Evolutionary conservation across 2,113 vertebrate species (phyloP), one percentile per base, ranked within the genome.

Genomic region (Orcinus orca): DNA sequence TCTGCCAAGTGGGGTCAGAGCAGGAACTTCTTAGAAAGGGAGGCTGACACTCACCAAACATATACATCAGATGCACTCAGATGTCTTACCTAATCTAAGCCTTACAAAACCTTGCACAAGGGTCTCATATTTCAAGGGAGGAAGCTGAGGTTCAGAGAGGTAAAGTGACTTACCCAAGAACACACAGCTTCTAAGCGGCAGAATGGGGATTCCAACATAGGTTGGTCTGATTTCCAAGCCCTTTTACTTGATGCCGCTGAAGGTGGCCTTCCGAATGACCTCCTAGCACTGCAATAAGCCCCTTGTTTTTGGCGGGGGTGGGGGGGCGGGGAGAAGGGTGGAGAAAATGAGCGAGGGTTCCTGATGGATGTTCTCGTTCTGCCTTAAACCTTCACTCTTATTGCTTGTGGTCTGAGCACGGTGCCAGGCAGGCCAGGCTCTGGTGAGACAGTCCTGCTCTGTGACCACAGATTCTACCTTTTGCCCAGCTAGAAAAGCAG

Each of bases 61-160:
- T 12, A 5, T 17, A 1, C 0, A 9, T 44, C 21, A 58, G 74
- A 21, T 23, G 17, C 36, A 8, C 9, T 60, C 23, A n/a, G 81
- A 3, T 5, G 21, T 41, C 25, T 71, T 33, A 6, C 1, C 23
- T 63, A 70, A 60, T 23, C 14, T 50, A 68, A 55, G 77, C 29
- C 68, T 31, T 17, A 53, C 4, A 20, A 26, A 71, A 23, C 47
- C 79, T n/a, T 23, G 21, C 18, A 10, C 31, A 70, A 95, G 41
- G 10, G 3, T 20, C 21, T 53, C 38, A 55, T 26, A 26, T n/a
- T 68, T 84, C 47, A 36, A n/a, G n/a, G 0, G 12, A 93, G 55
- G 76, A 93, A 31, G 53, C 20, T 55, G 88, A 82, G 44, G 50
- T 53, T 79, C 71, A 90, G 92, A 97, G 55, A 93, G 29, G 17